These are phyloP conservation scores for Rhagium mordax DNA, from an alignment of 2,888 invertebrate genomes.

Conservation along the genomic window DNA sequence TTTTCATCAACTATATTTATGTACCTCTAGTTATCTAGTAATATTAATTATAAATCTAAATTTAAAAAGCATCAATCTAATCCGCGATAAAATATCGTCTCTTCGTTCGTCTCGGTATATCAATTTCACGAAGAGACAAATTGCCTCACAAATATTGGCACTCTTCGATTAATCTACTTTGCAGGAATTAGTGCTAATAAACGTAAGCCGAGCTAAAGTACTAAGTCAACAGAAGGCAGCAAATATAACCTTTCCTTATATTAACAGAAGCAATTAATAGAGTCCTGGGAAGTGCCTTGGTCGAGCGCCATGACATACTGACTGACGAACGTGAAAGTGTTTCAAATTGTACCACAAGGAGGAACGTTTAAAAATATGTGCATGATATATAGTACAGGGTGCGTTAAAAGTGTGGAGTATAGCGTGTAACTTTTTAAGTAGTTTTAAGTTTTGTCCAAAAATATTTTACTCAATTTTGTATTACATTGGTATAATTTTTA, in stretches of 20 bases:
- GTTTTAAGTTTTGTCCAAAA: no score
- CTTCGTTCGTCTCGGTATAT: no score
- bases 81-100: background rate
- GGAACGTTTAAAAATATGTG: background rate
- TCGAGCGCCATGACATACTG: constrained; percentile 20
- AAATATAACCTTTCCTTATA: constrained; percentile 29
- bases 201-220: constrained; percentile 20
- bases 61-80: background rate
- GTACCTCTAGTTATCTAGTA: no score
- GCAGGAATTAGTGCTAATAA: constrained; percentile 21
- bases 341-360: background rate
- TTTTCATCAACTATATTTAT: no score
- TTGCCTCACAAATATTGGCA: background rate
- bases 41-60: no score
- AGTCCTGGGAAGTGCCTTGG: constrained; percentile 20
- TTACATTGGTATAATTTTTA: no score
- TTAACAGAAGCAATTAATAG: constrained; percentile 29
- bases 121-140: background rate
- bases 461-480: no score
- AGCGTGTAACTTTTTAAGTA: no score
- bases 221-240: constrained; percentile 26
- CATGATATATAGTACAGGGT: background rate
- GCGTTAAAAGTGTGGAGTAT: background rate
- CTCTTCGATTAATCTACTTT: constrained; percentile 11
- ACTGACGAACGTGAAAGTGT: background rate